A percentile compares a stretch with the other conserved stretches of the same genome.
These are phyloP conservation scores for Enteromius thamalakanensis DNA, from an alignment of 2,797 vertebrate genomes.

Conservation along the genomic window DNA sequence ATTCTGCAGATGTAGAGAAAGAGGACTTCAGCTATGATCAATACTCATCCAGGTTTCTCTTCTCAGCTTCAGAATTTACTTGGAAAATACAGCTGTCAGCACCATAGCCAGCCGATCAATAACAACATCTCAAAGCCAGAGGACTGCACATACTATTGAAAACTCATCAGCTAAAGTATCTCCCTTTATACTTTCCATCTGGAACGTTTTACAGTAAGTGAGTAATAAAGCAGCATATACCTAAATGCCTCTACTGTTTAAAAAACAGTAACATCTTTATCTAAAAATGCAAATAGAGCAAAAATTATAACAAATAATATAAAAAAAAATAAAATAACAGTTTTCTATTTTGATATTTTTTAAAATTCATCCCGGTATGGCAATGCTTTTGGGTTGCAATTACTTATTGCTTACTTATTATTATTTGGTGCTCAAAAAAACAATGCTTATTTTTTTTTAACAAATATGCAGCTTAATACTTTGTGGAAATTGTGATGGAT, in stretches of 20 bases:
- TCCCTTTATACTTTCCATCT: not conserved
- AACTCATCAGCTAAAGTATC: slow-evolving; percentile 6
- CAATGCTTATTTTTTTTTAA: not conserved
- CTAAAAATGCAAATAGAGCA: not conserved
- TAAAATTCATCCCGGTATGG: not conserved
- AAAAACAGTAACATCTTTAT: not conserved
- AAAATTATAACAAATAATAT: not conserved
- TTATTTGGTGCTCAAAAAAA: not conserved
- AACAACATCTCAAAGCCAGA: slow-evolving; percentile 40
- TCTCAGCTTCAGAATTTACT: slow-evolving; percentile 50
- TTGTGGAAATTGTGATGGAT: not conserved
- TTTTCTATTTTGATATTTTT: not conserved
- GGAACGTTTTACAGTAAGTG: slow-evolving; percentile 14
- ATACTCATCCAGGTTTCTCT: slow-evolving; percentile 49
- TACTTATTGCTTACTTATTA: too few relatives aligned
- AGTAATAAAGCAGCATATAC: not conserved
- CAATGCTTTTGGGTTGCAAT: too few relatives aligned
- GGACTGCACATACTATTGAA: slow-evolving; percentile 26
- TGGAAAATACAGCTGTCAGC: slow-evolving; percentile 57
- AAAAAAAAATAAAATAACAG: too few relatives aligned
- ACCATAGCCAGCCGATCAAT: slow-evolving; percentile 56
- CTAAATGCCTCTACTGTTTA: not conserved
- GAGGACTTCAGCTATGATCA: slow-evolving; percentile 42
- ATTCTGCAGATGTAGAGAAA: slow-evolving; percentile 39
- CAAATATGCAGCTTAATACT: not conserved